Base-by-base conservation (phyloP, 2,797 vertebrate species). In the Enteromius afrohamiltoni region DNA sequence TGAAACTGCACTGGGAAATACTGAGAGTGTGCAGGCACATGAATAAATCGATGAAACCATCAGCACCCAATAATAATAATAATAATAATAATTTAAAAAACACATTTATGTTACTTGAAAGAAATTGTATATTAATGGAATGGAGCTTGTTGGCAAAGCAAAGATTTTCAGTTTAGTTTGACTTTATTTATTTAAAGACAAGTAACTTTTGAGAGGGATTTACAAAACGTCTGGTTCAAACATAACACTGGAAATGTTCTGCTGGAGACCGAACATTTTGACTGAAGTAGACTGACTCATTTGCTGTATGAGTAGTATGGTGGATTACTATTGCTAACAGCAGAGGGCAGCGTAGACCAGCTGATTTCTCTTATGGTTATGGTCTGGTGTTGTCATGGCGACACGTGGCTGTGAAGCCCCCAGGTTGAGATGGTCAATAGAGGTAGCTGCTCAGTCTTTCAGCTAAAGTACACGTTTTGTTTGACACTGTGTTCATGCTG, bases 1-100 rank as follows among this genome's bases (percentile, higher is more conserved):
- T 97, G 89, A 90, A 92, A 91, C 91, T 98, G 97, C 58, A 98
- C 91, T 1, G 93, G 96, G 10, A 88, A 0, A 23, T 94, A 94
- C 97, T 98, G 14, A 65, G 21, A 68, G 65, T 14, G 8, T 37
- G 47, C 29, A 31, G 34, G 23, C 9, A 79, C 11, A 6, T 2
- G 37, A 19, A 13, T 31, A 26, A 3, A 77, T 17, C 47, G 5
- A 10, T 17, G 29, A 53, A 58, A 3, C 37, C n/a, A 23, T 69
- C 37, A 42, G 37, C 67, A 69, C 37, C 19, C 34, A 68, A 21
- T 3, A 21, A 53, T 21, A 53, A 53, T 51, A n/a, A n/a, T n/a
- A n/a, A n/a, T n/a, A n/a, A 21, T 3, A 21, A 53, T 21, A 53
- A 53, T 51, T 19, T 5, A 49, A 16, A 53, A 53, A 21, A 55